Evolutionary conservation across 1,140 invertebrate genomes (phyloP).

Genomic region (Notospermus geniculatus): DNA sequence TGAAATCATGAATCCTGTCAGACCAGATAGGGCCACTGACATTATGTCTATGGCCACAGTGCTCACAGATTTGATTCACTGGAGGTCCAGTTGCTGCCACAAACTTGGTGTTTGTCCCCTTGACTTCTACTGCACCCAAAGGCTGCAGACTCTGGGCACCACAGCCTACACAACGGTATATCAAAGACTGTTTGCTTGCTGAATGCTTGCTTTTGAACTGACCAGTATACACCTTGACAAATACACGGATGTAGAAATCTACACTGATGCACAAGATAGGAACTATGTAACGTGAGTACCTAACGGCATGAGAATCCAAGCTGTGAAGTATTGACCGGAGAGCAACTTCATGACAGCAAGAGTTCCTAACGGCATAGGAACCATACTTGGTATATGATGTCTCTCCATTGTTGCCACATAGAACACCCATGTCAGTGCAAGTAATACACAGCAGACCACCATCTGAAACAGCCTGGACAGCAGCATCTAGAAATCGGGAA

Average conservation of each 20-base stretch:
- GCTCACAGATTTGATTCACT: slow-evolving; percentile 67
- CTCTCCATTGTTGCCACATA: slow-evolving; percentile 93
- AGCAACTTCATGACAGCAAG: slow-evolving; percentile 94
- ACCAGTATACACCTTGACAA: slow-evolving; percentile 80
- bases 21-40: slow-evolving; percentile 95
- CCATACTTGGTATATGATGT: slow-evolving; percentile 95
- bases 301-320: slow-evolving; percentile 86
- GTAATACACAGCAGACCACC: slow-evolving; percentile 80
- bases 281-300: slow-evolving; percentile 88
- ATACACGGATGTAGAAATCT: slow-evolving; percentile 96
- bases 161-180: slow-evolving; percentile 88
- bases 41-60: slow-evolving; percentile 74
- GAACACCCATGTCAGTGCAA: slow-evolving; percentile 95
- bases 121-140: slow-evolving; percentile 62
- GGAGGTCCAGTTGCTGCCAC: slow-evolving; percentile 67
- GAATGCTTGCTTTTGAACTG: slow-evolving; percentile 77
- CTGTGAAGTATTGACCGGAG: slow-evolving; percentile 87
- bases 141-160: slow-evolving; percentile 75
- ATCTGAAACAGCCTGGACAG: slow-evolving; percentile 65
- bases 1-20: slow-evolving; percentile 74
- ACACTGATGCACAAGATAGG: slow-evolving; percentile 89
- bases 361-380: slow-evolving; percentile 79
- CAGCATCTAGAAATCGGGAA: slow-evolving; percentile 87
- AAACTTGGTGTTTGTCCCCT: slow-evolving; percentile 60
- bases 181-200: slow-evolving; percentile 74